Percentiles rank a stretch among this genome's conserved stretches.
phyloP scores from a whole-genome alignment of 2,797 vertebrate genomes.

The Buceros bicornis region DNA sequence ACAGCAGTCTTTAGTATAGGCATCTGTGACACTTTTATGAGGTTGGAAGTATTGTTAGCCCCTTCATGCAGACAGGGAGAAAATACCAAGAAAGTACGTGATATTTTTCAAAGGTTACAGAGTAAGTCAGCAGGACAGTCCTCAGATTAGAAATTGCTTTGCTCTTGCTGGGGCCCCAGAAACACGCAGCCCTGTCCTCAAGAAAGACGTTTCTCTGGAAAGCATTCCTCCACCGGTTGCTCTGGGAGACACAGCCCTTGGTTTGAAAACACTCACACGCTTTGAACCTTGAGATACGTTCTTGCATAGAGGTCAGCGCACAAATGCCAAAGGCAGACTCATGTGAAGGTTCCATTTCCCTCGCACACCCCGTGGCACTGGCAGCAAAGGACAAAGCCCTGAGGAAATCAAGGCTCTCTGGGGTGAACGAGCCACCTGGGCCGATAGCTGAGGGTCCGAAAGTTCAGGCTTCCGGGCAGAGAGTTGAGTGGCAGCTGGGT shows the following conservation, averaged over 20 bases:
- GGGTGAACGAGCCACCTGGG: neutral
- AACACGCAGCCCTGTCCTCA: neutral
- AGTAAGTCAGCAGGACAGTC: neutral
- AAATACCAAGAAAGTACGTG: neutral
- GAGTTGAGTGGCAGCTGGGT: neutral
- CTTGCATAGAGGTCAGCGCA: neutral
- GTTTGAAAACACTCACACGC: neutral
- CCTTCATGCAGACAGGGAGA: neutral
- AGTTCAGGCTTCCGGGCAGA: neutral
- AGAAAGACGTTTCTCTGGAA: neutral
- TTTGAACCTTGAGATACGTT: neutral
- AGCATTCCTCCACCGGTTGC: neutral
- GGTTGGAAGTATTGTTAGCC: neutral
- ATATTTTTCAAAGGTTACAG: neutral
- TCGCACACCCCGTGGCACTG: no score
- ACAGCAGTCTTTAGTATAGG: neutral
- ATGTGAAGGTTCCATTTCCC: neutral
- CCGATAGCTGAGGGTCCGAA: neutral
- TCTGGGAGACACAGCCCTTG: neutral
- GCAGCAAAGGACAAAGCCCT: neutral
- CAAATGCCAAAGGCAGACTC: neutral
- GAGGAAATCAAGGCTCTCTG: neutral
- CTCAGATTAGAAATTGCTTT: neutral
- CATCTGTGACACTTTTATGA: neutral
- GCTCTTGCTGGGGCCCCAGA: neutral